Evolutionary conservation across 2,888 invertebrate genomes (phyloP).

Genomic region (Melipona bicolor): DNA sequence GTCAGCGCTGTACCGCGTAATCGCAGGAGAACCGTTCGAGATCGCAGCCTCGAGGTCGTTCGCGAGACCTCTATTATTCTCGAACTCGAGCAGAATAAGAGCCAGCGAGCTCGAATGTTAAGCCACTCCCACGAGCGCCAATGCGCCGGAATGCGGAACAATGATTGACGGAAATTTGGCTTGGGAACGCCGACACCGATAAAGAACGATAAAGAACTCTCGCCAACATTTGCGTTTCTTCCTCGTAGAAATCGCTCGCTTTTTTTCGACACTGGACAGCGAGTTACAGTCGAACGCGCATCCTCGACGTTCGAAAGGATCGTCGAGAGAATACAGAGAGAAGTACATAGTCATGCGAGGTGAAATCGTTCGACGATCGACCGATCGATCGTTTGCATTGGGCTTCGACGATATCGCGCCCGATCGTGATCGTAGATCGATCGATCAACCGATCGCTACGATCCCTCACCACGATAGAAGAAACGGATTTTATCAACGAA

Average conservation of each 20-base stretch:
- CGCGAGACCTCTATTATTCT: slow-evolving; percentile 70
- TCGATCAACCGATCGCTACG: slow-evolving; percentile 55
- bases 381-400: slow-evolving; percentile 60
- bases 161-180: slow-evolving; percentile 77
- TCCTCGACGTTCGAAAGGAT: slow-evolving; percentile 42
- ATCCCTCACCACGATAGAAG: slow-evolving; percentile 48
- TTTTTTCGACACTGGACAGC: background rate
- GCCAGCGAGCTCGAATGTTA: slow-evolving; percentile 52
- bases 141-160: slow-evolving; percentile 76
- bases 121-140: slow-evolving; percentile 62
- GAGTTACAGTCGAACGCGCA: slow-evolving; percentile 8
- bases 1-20: slow-evolving; percentile 42
- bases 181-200: slow-evolving; percentile 40
- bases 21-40: slow-evolving; percentile 45
- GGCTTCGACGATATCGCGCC: slow-evolving; percentile 47
- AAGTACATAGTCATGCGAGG: slow-evolving; percentile 69
- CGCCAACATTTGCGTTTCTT: background rate
- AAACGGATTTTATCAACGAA: slow-evolving; percentile 61
- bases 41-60: slow-evolving; percentile 65
- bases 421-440: slow-evolving; percentile 64
- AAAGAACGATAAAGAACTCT: background rate
- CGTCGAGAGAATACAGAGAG: slow-evolving; percentile 21
- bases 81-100: slow-evolving; percentile 59
- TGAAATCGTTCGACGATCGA: slow-evolving; percentile 67
- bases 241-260: slow-evolving; percentile 1